phyloP scores from a whole-genome alignment of 2,113 vertebrate genomes.

The Alligator sinensis region DNA sequence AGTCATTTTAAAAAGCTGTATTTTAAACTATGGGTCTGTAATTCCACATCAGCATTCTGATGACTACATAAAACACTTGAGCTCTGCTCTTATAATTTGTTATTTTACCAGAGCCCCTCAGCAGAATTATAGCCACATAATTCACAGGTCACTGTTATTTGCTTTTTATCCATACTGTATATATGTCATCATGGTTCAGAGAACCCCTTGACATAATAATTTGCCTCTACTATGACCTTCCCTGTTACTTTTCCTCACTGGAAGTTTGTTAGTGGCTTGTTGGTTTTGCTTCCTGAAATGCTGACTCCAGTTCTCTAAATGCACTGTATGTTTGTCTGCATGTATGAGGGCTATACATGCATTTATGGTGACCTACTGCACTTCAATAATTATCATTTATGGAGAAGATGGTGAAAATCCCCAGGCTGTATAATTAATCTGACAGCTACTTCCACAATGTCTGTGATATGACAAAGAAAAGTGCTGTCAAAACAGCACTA shows the following conservation, averaged over 20 bases:
- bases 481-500: slow-evolving; percentile 38
- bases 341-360: neutral
- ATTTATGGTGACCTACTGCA: slow-evolving; percentile 34
- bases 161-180: slow-evolving; percentile 30
- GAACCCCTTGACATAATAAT: slow-evolving; percentile 28
- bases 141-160: slow-evolving; percentile 25
- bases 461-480: slow-evolving; percentile 39
- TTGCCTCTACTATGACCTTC: slow-evolving; percentile 23
- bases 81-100: neutral
- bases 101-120: slow-evolving; percentile 11
- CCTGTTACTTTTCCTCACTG: slow-evolving; percentile 1
- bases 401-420: slow-evolving; percentile 14
- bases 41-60: neutral
- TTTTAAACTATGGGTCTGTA: neutral
- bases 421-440: slow-evolving; percentile 24
- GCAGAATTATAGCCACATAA: slow-evolving; percentile 16
- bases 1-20: neutral
- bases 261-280: neutral
- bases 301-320: neutral
- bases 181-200: slow-evolving; percentile 27
- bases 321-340: rapidly evolving
- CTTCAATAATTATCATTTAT: slow-evolving; percentile 12
- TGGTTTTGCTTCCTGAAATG: neutral
- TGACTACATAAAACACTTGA: neutral
- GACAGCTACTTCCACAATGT: slow-evolving; percentile 55